Base-by-base conservation (phyloP, 92 coral and sea anemone species). In the Scolanthus callimorphus region DNA sequence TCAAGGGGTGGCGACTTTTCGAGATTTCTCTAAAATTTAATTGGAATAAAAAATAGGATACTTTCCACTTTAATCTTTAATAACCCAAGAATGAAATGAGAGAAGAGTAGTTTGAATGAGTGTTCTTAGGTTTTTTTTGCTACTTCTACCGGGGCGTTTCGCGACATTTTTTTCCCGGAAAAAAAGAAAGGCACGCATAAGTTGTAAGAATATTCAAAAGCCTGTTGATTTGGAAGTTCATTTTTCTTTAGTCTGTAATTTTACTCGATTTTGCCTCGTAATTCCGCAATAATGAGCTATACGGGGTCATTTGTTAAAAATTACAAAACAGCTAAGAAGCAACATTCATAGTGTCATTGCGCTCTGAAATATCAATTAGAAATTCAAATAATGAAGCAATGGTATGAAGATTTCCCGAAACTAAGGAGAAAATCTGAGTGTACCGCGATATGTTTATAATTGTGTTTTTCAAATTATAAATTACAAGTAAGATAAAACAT, bases 11-110 rank as follows among this genome's bases (percentile, higher is more conserved):
- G n/a, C n/a, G n/a, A n/a, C n/a, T n/a, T n/a, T n/a, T n/a, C 4
- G 52, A 46, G 52, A 11, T 46, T 46, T 46, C 52, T 4, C 4
- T 4, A 19, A 19, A 46, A 46, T 10, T 9, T 4, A 10, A 46
- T 10, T 19, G 22, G 17, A 20, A 4, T 9, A 4, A 19, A 10
- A 11, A 10, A 10, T 10, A 19, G 4, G 4, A 27, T 52, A 3
- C 59, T 52, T 22, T 6, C 4, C 11, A 3, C 22, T 52, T 52
- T 52, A 52, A 27, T 27, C 59, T 52, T 52, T 22, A 52, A 52
- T 52, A 10, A 52, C 24, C 29, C 24, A 4, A 6, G 22, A 52
- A 6, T 24, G 11, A 52, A 22, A 46, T 11, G 22, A 21, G 52
- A 6, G 4, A 46, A 46, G 19, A 9, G 6, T 10, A 4, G 23